Base-by-base conservation (phyloP, 2,113 vertebrate species). In the Cygnus buccinator region DNA sequence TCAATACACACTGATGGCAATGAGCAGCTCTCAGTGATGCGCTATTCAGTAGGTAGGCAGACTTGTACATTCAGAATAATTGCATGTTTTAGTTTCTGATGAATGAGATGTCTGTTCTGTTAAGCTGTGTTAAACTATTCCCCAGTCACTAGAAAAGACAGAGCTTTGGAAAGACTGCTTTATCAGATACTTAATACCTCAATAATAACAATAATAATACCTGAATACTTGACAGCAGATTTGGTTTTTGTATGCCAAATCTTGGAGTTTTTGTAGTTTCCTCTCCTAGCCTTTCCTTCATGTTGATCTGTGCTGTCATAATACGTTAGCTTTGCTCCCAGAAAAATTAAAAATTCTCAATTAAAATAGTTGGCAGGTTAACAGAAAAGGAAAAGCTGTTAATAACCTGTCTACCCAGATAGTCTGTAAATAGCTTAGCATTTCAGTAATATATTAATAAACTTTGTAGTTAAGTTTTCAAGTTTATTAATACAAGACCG, bases 1-100 rank as follows among this genome's bases (percentile, higher is more conserved):
- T 99, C 98, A 58, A 99, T 99, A 92, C 99, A 99, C 97, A 99
- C 99, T 4, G 99, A 99, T 18, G 99, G 99, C 58, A 99, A 99
- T 1, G 99, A 99, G 10, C 99, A 99, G 98, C 98, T 99, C 80
- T 99, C 99, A 1, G 98, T 99, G 95, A 99, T 99, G 99, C 99
- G 99, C 95, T 99, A 99, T 97, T 99, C 99, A 73, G 70, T 98
- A 61, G 99, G 99, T 99, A 97, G 95, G 99, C 82, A 87, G 29
- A 76, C 46, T 54, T 77, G 10, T 14, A 6, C 4, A 7, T 35
- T 73, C 59, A 50, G 19, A 68, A 20, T 44, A 58, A 68, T 39
- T 85, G 39, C 8, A 10, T 79, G 21, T 58, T 74, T 90, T 80
- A 54, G 41, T 52, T 93, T n/a, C 63, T 35, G 50, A 80, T 87